A percentile compares a stretch with the other conserved stretches of the same genome.
phyloP scores from a whole-genome alignment of 2,113 vertebrate species.

The Balaeniceps rex region DNA sequence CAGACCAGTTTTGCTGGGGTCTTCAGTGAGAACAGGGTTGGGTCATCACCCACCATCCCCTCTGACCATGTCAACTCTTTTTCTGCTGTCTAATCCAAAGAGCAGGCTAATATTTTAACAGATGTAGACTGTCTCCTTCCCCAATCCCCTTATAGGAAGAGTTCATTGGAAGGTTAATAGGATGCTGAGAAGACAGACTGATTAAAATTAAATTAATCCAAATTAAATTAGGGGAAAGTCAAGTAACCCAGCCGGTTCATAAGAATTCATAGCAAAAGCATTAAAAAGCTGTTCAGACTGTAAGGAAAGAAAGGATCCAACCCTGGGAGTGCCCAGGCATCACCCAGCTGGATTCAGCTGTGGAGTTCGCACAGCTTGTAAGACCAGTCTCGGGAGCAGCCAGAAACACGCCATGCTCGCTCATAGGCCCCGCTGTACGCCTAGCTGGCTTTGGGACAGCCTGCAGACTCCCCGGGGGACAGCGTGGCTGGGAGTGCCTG shows the following conservation, averaged over 20 bases:
- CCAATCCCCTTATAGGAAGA: neutral
- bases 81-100: neutral
- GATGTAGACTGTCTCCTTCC: neutral
- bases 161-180: slow-evolving; percentile 53
- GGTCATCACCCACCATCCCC: neutral
- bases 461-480: neutral
- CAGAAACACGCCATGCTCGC: neutral
- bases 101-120: neutral
- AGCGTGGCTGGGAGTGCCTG: neutral
- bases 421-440: neutral
- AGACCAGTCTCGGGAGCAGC: neutral
- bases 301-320: neutral
- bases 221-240: slow-evolving; percentile 46
- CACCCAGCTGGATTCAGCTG: neutral
- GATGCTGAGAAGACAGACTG: slow-evolving; percentile 28
- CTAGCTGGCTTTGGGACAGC: neutral
- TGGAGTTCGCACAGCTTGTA: neutral
- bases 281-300: neutral
- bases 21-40: neutral
- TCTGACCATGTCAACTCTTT: neutral
- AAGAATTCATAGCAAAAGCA: neutral
- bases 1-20: neutral
- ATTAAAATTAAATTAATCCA: slow-evolving; percentile 50
- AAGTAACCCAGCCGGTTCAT: neutral
- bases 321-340: neutral